Conservation (phyloP, 2,888 invertebrate species). For the Volucella inanis region DNA sequence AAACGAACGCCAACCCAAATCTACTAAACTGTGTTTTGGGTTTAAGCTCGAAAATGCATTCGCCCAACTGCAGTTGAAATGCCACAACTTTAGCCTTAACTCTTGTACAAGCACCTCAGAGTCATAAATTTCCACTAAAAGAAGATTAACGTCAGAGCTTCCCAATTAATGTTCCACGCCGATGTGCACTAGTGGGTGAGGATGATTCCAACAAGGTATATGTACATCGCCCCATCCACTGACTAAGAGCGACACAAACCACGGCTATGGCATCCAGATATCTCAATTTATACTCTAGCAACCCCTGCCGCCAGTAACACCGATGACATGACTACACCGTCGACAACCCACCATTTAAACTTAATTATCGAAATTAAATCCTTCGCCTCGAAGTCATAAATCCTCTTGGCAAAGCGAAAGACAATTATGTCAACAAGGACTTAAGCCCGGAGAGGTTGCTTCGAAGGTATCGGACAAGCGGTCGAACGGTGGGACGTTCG, state of each 20-base stretch:
- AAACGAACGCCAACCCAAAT: constrained; percentile 13
- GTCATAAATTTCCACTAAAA: constrained; percentile 65
- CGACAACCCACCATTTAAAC: constrained; percentile 67
- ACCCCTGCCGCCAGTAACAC: constrained; percentile 6
- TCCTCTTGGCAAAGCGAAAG: constrained; percentile 65
- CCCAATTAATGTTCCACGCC: constrained; percentile 59
- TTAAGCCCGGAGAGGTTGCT: constrained; percentile 33
- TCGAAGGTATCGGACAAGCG: neutral
- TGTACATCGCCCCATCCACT: too few species aligned
- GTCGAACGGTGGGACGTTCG: neutral
- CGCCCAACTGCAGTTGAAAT: constrained; percentile 35
- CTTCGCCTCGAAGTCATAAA: constrained; percentile 69
- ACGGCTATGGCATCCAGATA: neutral
- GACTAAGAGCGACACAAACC: too few species aligned
- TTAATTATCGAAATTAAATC: constrained; percentile 74
- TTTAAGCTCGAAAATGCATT: constrained; percentile 37
- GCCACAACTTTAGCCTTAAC: constrained; percentile 3
- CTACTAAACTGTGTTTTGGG: constrained; percentile 8
- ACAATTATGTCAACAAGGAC: constrained; percentile 74
- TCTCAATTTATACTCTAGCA: constrained; percentile 15
- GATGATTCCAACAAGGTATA: too few species aligned
- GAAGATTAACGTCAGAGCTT: constrained; percentile 69
- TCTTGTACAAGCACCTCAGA: constrained; percentile 31
- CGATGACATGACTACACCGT: constrained; percentile 8
- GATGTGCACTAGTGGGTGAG: neutral